Evolutionary conservation across 2,888 invertebrate genomes (phyloP).

Genomic region (Dione juno): DNA sequence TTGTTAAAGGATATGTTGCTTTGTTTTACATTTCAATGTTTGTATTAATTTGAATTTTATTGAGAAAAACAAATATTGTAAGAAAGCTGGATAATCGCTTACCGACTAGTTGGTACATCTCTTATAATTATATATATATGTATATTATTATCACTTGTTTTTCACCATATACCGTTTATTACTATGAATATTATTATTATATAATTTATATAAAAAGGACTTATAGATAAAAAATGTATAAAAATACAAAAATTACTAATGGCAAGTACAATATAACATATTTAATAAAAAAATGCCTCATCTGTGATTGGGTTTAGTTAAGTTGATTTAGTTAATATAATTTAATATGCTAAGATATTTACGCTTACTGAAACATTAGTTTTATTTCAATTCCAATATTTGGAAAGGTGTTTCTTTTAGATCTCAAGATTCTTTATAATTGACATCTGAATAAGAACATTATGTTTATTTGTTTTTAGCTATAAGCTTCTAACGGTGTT

Average conservation of each 20-base stretch:
- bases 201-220: not conserved
- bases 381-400: conserved; percentile 13
- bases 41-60: too few species aligned
- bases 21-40: too few species aligned
- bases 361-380: conserved; percentile 21
- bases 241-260: conserved; percentile 6
- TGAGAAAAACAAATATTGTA: too few species aligned
- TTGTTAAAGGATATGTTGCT: too few species aligned
- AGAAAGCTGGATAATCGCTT: too few species aligned
- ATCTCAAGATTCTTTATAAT: conserved; percentile 31
- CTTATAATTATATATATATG: too few species aligned
- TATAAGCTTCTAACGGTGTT: conserved; percentile 3
- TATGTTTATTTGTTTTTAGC: conserved; percentile 6
- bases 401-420: conserved; percentile 33
- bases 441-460: conserved; percentile 31
- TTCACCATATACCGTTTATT: not conserved
- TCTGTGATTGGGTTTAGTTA: conserved; percentile 24
- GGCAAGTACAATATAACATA: conserved; percentile 26
- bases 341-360: conserved; percentile 24
- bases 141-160: not conserved
- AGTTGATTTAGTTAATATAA: conserved; percentile 18
- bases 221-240: not conserved
- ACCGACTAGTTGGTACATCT: too few species aligned
- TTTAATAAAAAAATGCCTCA: conserved; percentile 6
- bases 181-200: not conserved